phyloP scores from a whole-genome alignment of 2,113 vertebrate genomes.

The Pachyramphus minor region DNA sequence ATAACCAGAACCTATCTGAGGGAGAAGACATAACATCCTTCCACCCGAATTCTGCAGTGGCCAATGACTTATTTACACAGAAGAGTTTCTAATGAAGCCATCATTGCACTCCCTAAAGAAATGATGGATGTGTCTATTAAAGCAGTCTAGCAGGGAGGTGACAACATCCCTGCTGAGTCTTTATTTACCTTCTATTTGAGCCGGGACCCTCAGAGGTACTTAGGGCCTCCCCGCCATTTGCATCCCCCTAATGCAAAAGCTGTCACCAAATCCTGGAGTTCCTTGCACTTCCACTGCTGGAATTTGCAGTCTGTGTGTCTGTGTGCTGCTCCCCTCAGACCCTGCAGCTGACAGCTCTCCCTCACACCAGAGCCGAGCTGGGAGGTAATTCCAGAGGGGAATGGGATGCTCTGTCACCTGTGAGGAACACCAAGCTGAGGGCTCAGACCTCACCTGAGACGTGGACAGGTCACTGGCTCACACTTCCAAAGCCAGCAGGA shows the following conservation, averaged over 20 bases:
- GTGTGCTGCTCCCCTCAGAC: neutral
- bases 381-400: neutral
- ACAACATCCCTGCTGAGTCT: slow-evolving; percentile 34
- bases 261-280: slow-evolving; percentile 1
- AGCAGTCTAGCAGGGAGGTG: slow-evolving; percentile 20
- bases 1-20: neutral
- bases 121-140: slow-evolving; percentile 35
- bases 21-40: neutral
- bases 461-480: neutral
- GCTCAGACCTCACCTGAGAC: neutral
- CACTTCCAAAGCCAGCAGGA: neutral
- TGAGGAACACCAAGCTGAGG: neutral
- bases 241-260: neutral
- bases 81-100: slow-evolving; percentile 39
- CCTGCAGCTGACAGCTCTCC: neutral
- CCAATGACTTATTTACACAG: slow-evolving; percentile 7
- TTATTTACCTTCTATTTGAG: slow-evolving; percentile 19
- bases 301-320: neutral
- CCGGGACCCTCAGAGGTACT: neutral
- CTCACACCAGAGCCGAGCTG: neutral
- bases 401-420: neutral
- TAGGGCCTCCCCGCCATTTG: slow-evolving; percentile 22
- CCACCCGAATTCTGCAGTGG: neutral
- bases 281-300: neutral
- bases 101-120: slow-evolving; percentile 19